Percentiles rank a stretch among this genome's conserved stretches.
phyloP scores from a whole-genome alignment of 2,888 invertebrate species.

The Calephelis perditalis region DNA sequence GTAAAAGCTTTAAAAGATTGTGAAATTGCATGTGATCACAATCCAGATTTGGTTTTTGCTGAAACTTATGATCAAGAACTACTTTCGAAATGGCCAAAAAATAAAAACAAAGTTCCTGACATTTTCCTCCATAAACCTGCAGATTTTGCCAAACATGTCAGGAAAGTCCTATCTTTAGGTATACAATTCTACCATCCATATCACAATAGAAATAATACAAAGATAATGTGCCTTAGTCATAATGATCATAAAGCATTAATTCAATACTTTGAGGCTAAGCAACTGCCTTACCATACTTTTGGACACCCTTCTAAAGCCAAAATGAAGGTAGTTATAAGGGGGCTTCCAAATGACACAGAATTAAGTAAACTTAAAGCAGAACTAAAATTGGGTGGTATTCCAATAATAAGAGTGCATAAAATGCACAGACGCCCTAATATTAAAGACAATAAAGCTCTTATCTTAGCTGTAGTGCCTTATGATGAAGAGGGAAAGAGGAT shows the following conservation, averaged over 20 bases:
- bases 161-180: conserved; percentile 35
- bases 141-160: conserved; percentile 37
- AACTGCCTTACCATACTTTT: conserved; percentile 53
- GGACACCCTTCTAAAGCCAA: conserved; percentile 45
- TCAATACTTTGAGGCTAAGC: conserved; percentile 43
- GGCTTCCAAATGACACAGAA: conserved; percentile 41
- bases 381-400: conserved; percentile 42
- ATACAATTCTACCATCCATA: conserved; percentile 42
- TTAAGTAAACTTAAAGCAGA: conserved; percentile 39
- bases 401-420: conserved; percentile 47
- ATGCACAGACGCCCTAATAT: conserved; percentile 38
- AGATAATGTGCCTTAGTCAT: conserved; percentile 39
- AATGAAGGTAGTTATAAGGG: conserved; percentile 51
- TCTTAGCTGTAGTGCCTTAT: conserved; percentile 47
- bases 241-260: conserved; percentile 43
- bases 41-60: conserved; percentile 28
- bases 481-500: conserved; percentile 40
- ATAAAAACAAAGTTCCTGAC: conserved; percentile 41
- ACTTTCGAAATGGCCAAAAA: conserved; percentile 40
- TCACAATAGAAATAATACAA: conserved; percentile 35
- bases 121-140: conserved; percentile 47
- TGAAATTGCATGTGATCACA: too few species aligned
- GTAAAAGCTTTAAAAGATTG: too few species aligned
- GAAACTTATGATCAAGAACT: conserved; percentile 29
- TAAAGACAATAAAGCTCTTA: conserved; percentile 35